Evolutionary conservation across 2,888 invertebrate genomes (phyloP).

Genomic region (Tetranychus truncatus): DNA sequence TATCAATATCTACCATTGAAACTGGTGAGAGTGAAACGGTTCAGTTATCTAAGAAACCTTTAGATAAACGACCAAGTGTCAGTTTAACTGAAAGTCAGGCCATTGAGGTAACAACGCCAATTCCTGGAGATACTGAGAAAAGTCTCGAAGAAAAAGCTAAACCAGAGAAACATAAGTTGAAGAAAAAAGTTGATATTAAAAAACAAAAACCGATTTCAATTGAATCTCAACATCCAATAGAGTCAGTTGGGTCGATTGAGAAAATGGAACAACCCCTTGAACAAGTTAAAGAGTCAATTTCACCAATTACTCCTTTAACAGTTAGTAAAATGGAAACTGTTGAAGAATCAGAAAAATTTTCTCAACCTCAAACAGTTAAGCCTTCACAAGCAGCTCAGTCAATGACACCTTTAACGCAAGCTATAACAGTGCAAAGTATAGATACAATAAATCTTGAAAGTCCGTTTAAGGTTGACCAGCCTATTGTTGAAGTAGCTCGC

Average conservation of each 20-base stretch:
- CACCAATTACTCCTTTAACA: not conserved
- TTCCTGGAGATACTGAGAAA: not conserved
- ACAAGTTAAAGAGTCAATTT: not conserved
- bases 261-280: not conserved
- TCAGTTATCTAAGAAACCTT: not conserved
- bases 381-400: not conserved
- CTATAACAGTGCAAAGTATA: not conserved
- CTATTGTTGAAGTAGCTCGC: not conserved
- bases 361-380: not conserved
- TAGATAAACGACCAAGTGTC: not conserved
- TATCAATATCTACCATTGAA: not conserved
- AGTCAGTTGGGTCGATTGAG: not conserved
- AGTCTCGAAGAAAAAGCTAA: not conserved
- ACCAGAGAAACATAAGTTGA: not conserved
- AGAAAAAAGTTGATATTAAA: not conserved
- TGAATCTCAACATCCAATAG: not conserved
- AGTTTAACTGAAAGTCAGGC: not conserved
- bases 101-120: not conserved
- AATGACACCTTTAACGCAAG: not conserved
- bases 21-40: not conserved
- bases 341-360: not conserved
- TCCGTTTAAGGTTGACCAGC: not conserved
- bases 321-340: not conserved
- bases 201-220: not conserved
- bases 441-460: not conserved